These are phyloP conservation scores for Epirrhoe tristata DNA, from an alignment of 2,888 invertebrate genomes.

Conservation along the genomic window DNA sequence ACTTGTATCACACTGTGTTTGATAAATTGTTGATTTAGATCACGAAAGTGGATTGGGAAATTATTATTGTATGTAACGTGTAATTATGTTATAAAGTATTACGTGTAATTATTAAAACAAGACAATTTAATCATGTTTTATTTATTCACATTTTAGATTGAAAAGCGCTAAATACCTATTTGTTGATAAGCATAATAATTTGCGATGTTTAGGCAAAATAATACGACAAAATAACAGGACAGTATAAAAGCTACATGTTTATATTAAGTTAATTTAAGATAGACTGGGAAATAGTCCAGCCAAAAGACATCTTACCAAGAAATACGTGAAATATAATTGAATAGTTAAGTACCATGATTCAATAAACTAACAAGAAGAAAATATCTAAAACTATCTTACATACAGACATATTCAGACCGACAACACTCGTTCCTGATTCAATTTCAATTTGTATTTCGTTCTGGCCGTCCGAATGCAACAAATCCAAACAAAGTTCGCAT, in stretches of 20 bases:
- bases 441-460: background rate
- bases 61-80: conserved; percentile 84
- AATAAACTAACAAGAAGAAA: conserved; percentile 35
- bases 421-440: background rate
- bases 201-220: conserved; percentile 6
- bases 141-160: conserved; percentile 42
- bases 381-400: conserved; percentile 37
- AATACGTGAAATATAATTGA: background rate
- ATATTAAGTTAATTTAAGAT: conserved; percentile 1
- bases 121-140: conserved; percentile 76
- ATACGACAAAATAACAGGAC: background rate
- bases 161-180: background rate
- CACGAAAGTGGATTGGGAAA: conserved; percentile 81
- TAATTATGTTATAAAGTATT: conserved; percentile 86
- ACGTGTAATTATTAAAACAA: conserved; percentile 85
- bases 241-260: conserved; percentile 14
- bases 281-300: conserved; percentile 17
- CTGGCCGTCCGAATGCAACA: background rate
- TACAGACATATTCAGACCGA: background rate
- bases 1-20: conserved; percentile 76
- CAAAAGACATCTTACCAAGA: conserved; percentile 5
- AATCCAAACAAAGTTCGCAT: background rate
- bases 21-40: conserved; percentile 75
- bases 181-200: conserved; percentile 17
- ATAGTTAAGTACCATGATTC: conserved; percentile 39